Evolutionary conservation across 2,888 invertebrate genomes (phyloP).

Genomic region (Icerya purchasi): DNA sequence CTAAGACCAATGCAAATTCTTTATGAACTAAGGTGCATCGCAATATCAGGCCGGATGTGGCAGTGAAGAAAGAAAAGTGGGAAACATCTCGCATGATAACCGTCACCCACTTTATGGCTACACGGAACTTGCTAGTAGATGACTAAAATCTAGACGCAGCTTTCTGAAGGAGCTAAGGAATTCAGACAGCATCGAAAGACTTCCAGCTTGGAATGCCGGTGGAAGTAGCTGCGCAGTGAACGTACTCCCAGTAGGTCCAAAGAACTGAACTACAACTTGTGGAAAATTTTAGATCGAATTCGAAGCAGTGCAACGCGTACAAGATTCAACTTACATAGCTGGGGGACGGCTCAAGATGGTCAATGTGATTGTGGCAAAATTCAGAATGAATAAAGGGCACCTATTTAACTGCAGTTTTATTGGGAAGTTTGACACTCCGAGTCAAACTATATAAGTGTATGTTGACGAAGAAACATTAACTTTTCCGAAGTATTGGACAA

Average conservation of each 20-base stretch:
- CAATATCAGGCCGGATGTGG: background rate
- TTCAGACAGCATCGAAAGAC: background rate
- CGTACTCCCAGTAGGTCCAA: background rate
- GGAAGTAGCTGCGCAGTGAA: background rate
- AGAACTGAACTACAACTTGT: background rate
- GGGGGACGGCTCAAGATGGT: too few relatives aligned
- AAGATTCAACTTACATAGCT: too few relatives aligned
- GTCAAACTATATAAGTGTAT: too few relatives aligned
- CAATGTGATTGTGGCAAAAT: too few relatives aligned
- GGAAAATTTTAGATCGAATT: too few relatives aligned
- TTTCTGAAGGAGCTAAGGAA: background rate
- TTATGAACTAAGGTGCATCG: background rate
- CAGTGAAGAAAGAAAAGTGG: constrained; percentile 1
- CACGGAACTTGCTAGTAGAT: background rate
- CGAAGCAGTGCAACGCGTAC: too few relatives aligned
- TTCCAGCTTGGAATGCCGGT: background rate
- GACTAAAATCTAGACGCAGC: background rate
- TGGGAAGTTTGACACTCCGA: too few relatives aligned
- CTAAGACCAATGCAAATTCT: background rate
- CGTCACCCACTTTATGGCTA: background rate
- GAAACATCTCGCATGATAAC: background rate
- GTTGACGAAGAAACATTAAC: too few relatives aligned
- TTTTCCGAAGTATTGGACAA: too few relatives aligned
- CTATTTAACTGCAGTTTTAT: too few relatives aligned
- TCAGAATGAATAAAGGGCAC: too few relatives aligned